Evolutionary conservation across 2,888 invertebrate species (phyloP), one percentile per base, ranked within the genome.

Genomic region (Drosophila maculinotata): DNA sequence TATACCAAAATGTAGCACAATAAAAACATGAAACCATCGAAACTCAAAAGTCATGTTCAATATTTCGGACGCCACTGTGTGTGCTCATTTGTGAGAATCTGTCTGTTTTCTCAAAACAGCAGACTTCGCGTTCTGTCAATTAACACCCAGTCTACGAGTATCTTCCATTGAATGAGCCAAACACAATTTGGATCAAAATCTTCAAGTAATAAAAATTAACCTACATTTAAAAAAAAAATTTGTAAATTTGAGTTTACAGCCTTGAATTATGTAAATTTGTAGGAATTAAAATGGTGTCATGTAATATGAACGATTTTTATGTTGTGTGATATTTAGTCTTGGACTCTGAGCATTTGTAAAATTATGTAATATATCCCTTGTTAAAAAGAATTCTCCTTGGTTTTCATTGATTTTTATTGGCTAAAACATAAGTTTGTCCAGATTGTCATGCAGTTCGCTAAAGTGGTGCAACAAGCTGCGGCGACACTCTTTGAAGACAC

Each of bases 401-500:
- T 25, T 41, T 33, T 15, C 10, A 9, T 51, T 42, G n/a, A 6
- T 12, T 25, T 86, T 82, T 86, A 88, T 79, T 71, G 33, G 8
- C 54, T 58, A 74, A 44, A 52, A 65, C 25, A 78, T 47, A 6
- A 86, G 49, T 15, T 66, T 76, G 10, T 86, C 77, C 47, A 82
- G 44, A 35, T 88, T 83, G 33, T 88, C 45, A 9, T 69, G 66
- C 1, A 82, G 57, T 17, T 86, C 67, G 9, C 88, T 82, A 25
- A 82, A 82, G 14, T 82, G 87, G 39, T 82, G 87, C 20, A 82
- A 48, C 31, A 82, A 53, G 52, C 81, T 82, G 10, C 53, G 69
- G 1, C 71, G 70, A 41, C 92, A 92, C 35, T 88, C 86, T 35
- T 82, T 83, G 54, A 91, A 92, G 12, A 91, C 76, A 1, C 66